Percentiles rank a stretch among this genome's conserved stretches.
phyloP scores from a whole-genome alignment of 23 tunicate species.

The Aplidium turbinatum region DNA sequence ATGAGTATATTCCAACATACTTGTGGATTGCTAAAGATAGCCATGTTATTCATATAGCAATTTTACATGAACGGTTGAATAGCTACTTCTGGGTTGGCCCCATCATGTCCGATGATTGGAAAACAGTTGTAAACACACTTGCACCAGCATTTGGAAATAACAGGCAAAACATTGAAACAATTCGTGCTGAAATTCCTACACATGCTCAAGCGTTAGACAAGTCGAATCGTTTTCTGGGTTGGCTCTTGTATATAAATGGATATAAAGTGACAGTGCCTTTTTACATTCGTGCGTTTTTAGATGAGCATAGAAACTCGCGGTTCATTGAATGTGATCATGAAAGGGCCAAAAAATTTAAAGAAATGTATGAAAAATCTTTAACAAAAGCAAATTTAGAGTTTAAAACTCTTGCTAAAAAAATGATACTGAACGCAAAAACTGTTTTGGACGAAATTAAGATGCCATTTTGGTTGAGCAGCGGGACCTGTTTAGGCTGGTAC shows the following conservation, averaged over 20 bases:
- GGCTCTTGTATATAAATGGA: slow-evolving; percentile 51
- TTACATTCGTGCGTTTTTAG: slow-evolving; percentile 42
- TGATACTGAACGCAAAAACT: slow-evolving; percentile 37
- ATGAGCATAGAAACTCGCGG: slow-evolving; percentile 48
- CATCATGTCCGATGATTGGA: slow-evolving; percentile 67
- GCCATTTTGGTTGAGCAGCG: slow-evolving; percentile 76
- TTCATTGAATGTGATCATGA: slow-evolving; percentile 70
- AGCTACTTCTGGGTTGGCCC: slow-evolving; percentile 70
- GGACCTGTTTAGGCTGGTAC: slow-evolving; percentile 67
- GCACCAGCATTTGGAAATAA: slow-evolving; percentile 50
- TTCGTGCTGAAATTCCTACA: slow-evolving; percentile 75
- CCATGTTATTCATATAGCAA: slow-evolving; percentile 75
- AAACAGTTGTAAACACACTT: slow-evolving; percentile 46
- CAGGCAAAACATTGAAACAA: slow-evolving; percentile 62
- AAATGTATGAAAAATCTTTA: neutral
- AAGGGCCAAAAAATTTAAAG: slow-evolving; percentile 34
- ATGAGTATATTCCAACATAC: slow-evolving; percentile 51
- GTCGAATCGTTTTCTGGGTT: slow-evolving; percentile 44
- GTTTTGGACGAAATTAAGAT: slow-evolving; percentile 47
- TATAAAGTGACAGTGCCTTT: slow-evolving; percentile 74
- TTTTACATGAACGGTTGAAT: slow-evolving; percentile 60
- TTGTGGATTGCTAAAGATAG: slow-evolving; percentile 78
- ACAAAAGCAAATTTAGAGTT: slow-evolving; percentile 22
- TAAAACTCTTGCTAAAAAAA: slow-evolving; percentile 10
- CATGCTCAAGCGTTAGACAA: slow-evolving; percentile 83